Percentiles rank a stretch among this genome's conserved stretches.
Evolutionary conservation across 2,888 invertebrate genomes (phyloP).

Genomic region (Polymixis lichenea): DNA sequence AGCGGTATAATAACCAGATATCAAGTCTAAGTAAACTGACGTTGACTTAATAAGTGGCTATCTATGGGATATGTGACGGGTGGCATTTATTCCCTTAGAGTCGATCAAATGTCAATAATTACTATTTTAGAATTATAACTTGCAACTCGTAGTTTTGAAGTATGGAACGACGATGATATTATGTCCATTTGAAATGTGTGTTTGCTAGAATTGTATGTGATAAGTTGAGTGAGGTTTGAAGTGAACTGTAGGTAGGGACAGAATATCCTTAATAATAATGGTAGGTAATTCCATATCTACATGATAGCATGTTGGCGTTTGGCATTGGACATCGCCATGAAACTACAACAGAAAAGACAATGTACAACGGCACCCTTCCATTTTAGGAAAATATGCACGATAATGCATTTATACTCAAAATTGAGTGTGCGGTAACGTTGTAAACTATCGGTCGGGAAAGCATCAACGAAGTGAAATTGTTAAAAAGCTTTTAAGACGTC

Average conservation of each 20-base stretch:
- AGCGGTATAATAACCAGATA: too few species aligned
- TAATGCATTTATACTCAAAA: background rate
- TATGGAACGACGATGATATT: background rate
- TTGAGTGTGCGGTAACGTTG: background rate
- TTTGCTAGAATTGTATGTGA: background rate
- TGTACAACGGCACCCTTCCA: background rate
- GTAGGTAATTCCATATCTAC: too few species aligned
- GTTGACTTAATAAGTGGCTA: background rate
- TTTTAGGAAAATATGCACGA: background rate
- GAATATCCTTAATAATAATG: too few species aligned
- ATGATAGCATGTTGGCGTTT: background rate
- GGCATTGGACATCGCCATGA: background rate
- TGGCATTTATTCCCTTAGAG: background rate
- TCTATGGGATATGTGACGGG: background rate
- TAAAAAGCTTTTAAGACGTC: background rate
- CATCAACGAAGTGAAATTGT: background rate
- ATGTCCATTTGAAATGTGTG: background rate
- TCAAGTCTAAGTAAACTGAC: too few species aligned
- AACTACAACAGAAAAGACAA: background rate
- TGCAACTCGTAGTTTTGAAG: background rate
- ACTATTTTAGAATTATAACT: background rate
- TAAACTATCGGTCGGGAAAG: background rate
- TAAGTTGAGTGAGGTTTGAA: background rate
- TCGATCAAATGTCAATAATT: background rate
- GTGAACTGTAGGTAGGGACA: background rate